Base-by-base conservation (phyloP, 2,888 invertebrate genomes). In the Drepana falcataria region DNA sequence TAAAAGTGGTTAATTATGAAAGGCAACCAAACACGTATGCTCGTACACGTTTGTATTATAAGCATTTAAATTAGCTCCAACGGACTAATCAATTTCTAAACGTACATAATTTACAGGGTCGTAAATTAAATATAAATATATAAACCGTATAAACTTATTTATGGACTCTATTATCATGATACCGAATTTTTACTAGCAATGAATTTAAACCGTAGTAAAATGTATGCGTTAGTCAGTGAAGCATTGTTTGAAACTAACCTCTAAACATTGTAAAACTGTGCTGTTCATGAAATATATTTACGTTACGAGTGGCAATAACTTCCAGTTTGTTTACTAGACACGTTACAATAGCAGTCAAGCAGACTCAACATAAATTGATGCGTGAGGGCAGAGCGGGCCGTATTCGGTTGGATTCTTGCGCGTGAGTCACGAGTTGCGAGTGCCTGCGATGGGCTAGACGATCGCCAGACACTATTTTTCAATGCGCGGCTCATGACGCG, bases 401-500 rank as follows among this genome's bases (percentile, higher is more conserved):
- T 74, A 74, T 74, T 72, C 71, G 75, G 75, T 68, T 66, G 71
- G 79, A 75, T 75, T 74, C 77, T 79, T 69, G 71, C 69, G 73
- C 70, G 63, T 82, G 85, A 83, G 75, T 83, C 85, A 83, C 69
- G 66, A 63, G 64, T 62, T 63, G 62, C 71, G 71, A 51, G 40
- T 40, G 34, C 40, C 40, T 51, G 59, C 61, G 56, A 64, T 58
- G 64, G 49, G 58, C 83, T 84, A 85, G 85, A 85, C 85, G 77
- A 68, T 67, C 65, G 70, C 74, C 84, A 87, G 87, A 87, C 87
- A 73, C 76, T 77, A 81, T 79, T 79, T 77, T 78, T 79, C 76
- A 77, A 73, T 66, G 68, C 69, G 67, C 59, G 64, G 64, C 48
- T 57, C 66, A 65, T 58, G 65, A 59, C 66, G 66, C 68, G 60